Conservation (phyloP, 2,113 vertebrate species). For the Acrocephalus arundinaceus region DNA sequence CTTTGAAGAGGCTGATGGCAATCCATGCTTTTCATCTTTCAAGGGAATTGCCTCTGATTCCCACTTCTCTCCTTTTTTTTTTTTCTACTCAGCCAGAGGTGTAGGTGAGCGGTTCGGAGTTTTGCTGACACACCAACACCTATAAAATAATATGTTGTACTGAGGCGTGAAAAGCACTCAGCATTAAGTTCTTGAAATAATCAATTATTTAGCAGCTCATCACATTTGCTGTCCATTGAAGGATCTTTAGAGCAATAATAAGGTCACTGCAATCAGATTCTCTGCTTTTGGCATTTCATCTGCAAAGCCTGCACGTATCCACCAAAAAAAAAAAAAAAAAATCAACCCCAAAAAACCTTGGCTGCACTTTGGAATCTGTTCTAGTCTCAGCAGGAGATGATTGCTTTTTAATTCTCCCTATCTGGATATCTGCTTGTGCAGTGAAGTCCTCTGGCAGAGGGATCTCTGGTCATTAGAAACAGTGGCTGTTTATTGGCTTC, state of each 20-base stretch:
- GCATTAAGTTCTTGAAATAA: constrained; percentile 52
- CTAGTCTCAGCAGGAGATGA: not conserved
- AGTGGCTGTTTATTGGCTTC: not conserved
- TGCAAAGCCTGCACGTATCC: not conserved
- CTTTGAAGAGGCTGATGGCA: not conserved
- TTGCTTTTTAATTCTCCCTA: constrained; percentile 23
- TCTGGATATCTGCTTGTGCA: not conserved
- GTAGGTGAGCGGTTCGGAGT: constrained; percentile 12
- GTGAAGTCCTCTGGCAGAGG: not conserved
- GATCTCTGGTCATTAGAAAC: not conserved
- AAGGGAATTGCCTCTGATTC: not conserved
- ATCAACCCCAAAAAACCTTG: not conserved
- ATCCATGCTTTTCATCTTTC: not conserved
- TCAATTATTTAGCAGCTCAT: constrained; percentile 66
- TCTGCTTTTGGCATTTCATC: constrained; percentile 12
- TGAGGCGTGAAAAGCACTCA: constrained; percentile 47
- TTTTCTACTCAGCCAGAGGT: not conserved
- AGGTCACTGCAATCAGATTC: constrained; percentile 43
- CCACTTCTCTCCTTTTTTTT: not conserved
- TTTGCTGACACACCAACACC: constrained; percentile 55
- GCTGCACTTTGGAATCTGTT: not conserved
- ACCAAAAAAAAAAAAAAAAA: not conserved
- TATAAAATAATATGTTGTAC: constrained; percentile 35
- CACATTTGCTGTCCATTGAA: constrained; percentile 45
- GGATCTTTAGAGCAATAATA: constrained; percentile 31